Evolutionary conservation across 2,888 invertebrate species (phyloP).

Genomic region (Dynastes maya): DNA sequence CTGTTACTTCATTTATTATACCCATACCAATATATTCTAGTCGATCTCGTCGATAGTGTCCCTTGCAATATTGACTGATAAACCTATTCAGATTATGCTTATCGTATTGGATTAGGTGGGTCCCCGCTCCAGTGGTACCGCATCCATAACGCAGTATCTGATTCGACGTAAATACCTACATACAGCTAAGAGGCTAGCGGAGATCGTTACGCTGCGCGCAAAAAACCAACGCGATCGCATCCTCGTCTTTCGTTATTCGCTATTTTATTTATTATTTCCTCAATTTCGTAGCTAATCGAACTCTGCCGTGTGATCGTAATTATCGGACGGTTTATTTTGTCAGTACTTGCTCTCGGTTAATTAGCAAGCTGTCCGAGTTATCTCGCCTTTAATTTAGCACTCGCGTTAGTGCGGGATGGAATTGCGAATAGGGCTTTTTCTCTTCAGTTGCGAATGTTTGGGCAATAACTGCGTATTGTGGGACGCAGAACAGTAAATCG

Average conservation of each 20-base stretch:
- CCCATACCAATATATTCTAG: slow-evolving; percentile 2
- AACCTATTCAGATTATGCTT: slow-evolving; percentile 20
- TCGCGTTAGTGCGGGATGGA: background rate
- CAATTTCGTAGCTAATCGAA: slow-evolving; percentile 37
- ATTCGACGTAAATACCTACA: background rate
- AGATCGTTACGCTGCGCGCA: background rate
- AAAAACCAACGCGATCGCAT: background rate
- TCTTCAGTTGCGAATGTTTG: background rate
- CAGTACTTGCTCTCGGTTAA: slow-evolving; percentile 16
- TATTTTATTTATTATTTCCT: slow-evolving; percentile 42
- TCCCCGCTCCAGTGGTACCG: background rate
- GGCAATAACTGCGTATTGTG: background rate
- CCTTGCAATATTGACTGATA: slow-evolving; percentile 40
- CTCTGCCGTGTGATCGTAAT: slow-evolving; percentile 19
- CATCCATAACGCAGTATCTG: no score
- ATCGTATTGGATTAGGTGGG: background rate
- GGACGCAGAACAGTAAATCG: background rate
- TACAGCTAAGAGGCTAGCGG: background rate
- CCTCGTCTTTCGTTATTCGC: background rate
- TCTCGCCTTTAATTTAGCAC: slow-evolving; percentile 18
- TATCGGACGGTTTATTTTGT: slow-evolving; percentile 32
- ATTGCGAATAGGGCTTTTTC: background rate
- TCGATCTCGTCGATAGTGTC: slow-evolving; percentile 25
- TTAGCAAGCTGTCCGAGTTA: slow-evolving; percentile 13
- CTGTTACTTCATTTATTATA: background rate